Conservation (phyloP, 1,140 invertebrate species). For the Drosophila repletoides region DNA sequence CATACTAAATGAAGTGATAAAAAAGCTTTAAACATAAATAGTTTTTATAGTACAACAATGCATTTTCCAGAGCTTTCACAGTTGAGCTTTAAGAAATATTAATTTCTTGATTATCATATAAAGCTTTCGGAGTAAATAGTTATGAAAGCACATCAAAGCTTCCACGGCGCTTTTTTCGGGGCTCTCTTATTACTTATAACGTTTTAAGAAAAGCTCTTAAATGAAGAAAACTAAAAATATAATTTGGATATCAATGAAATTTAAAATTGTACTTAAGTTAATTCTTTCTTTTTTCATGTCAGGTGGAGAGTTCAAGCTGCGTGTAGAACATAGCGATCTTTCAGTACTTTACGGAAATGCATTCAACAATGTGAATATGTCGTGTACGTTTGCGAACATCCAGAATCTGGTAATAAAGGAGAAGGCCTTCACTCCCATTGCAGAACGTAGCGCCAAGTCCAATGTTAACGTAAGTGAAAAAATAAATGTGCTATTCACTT, state of each 20-base stretch:
- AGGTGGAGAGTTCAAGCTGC: constrained; percentile 61
- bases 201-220: background rate
- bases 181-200: too few species aligned
- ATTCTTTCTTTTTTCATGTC: background rate
- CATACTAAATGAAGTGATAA: background rate
- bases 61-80: background rate
- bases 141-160: background rate
- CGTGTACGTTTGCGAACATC: constrained; percentile 50
- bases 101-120: too few species aligned
- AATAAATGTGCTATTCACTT: too few species aligned
- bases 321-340: constrained; percentile 36
- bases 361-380: constrained; percentile 58
- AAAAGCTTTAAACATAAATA: background rate
- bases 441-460: constrained; percentile 27
- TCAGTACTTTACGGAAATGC: constrained; percentile 54
- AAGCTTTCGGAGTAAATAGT: background rate
- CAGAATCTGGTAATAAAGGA: constrained; percentile 43
- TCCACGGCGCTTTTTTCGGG: background rate
- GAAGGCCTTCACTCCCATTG: constrained; percentile 52
- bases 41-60: background rate
- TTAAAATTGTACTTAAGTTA: too few species aligned
- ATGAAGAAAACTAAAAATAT: background rate
- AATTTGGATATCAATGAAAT: too few species aligned
- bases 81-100: too few species aligned
- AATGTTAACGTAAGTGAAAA: constrained; percentile 55